Evolutionary conservation across 2,888 invertebrate species (phyloP).

Genomic region (Nezara viridula): DNA sequence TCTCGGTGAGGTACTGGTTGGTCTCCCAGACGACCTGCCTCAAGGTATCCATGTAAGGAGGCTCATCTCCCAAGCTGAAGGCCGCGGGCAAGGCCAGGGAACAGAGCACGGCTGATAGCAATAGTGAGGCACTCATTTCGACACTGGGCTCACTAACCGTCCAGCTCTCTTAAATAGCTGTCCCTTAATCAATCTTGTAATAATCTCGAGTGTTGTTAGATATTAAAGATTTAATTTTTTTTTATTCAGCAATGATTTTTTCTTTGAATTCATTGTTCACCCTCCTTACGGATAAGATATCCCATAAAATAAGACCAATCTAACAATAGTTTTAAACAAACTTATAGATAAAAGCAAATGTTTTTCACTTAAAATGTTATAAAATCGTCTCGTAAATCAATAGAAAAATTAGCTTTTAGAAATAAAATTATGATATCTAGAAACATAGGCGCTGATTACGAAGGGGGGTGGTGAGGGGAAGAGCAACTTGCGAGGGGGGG

Average conservation of each 20-base stretch:
- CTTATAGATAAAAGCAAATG: too few species aligned
- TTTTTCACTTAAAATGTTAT: too few species aligned
- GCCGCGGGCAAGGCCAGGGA: neutral
- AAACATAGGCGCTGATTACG: too few species aligned
- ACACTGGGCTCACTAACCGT: neutral
- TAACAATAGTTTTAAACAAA: too few species aligned
- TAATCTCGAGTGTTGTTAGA: conserved; percentile 7
- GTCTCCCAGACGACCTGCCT: conserved; percentile 2
- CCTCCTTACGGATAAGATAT: too few species aligned
- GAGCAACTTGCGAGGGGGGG: too few species aligned
- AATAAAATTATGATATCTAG: too few species aligned
- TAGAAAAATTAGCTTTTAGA: too few species aligned
- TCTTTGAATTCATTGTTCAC: neutral
- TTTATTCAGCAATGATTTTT: neutral
- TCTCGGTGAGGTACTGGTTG: neutral
- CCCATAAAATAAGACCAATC: too few species aligned
- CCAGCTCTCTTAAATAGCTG: neutral
- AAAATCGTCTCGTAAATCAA: too few species aligned
- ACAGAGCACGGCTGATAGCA: neutral
- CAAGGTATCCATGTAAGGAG: neutral
- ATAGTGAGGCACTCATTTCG: neutral
- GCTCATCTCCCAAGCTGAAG: neutral
- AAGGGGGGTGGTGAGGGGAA: too few species aligned
- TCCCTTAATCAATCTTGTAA: neutral
- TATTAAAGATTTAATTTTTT: neutral